Evolutionary conservation across 2,113 vertebrate species (phyloP).

Genomic region (Crocuta crocuta): DNA sequence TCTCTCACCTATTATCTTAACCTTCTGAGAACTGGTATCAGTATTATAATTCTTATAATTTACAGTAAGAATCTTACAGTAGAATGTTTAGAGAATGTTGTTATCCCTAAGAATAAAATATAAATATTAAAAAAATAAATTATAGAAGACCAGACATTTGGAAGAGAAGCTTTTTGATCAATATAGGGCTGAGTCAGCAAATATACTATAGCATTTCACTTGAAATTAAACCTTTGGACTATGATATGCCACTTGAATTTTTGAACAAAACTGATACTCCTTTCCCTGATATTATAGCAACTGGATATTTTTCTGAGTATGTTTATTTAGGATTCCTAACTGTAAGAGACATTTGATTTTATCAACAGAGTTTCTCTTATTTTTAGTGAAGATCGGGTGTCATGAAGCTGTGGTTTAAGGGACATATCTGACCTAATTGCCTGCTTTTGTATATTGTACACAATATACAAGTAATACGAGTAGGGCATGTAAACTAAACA

Average conservation of each 20-base stretch:
- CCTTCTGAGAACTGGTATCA: background rate
- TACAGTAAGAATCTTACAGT: background rate
- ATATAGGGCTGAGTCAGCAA: background rate
- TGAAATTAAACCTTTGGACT: background rate
- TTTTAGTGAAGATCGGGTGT: background rate
- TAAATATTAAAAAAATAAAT: background rate
- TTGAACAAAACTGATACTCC: background rate
- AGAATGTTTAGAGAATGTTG: background rate
- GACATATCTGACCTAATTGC: fast-evolving
- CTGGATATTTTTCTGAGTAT: background rate
- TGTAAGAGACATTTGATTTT: background rate
- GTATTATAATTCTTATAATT: background rate
- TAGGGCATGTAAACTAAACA: background rate
- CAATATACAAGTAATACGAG: too few species aligned
- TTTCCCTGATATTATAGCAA: background rate
- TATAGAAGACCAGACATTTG: background rate
- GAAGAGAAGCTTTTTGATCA: background rate
- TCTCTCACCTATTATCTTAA: background rate
- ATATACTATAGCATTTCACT: background rate
- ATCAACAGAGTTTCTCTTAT: background rate
- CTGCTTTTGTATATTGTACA: background rate
- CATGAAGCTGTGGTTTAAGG: background rate
- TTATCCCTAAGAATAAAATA: background rate
- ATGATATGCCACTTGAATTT: background rate
- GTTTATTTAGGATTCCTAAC: background rate